phyloP scores from a whole-genome alignment of 2,113 vertebrate species.

The Clinocottus analis region DNA sequence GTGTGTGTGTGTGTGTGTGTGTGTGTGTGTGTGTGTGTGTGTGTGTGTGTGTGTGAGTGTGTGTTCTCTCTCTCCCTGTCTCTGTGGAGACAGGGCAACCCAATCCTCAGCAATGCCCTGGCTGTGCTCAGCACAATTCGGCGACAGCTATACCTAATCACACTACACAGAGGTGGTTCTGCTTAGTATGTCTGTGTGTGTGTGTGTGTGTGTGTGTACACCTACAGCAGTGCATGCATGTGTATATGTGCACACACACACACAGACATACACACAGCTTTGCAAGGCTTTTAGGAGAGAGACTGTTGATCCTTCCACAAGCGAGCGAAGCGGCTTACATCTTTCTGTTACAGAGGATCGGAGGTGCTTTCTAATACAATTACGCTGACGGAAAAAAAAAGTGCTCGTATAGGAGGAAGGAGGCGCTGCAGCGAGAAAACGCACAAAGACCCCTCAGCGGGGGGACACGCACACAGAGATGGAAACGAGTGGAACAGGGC shows the following conservation, averaged over 20 bases:
- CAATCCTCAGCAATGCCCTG: constrained; percentile 81
- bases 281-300: constrained; percentile 76
- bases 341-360: constrained; percentile 76
- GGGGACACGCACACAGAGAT: constrained; percentile 48
- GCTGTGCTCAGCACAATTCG: constrained; percentile 81
- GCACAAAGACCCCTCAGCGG: constrained; percentile 44
- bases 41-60: constrained; percentile 26
- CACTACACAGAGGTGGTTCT: constrained; percentile 74
- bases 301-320: constrained; percentile 77
- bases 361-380: constrained; percentile 81
- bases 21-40: constrained; percentile 39
- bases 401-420: constrained; percentile 59
- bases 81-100: constrained; percentile 78
- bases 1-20: constrained; percentile 37
- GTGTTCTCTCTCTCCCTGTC: constrained; percentile 38
- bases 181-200: constrained; percentile 49
- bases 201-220: constrained; percentile 15
- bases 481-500: constrained; percentile 61
- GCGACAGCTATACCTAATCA: constrained; percentile 80
- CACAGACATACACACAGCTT: constrained; percentile 47
- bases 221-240: constrained; percentile 23
- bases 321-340: constrained; percentile 75
- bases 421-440: constrained; percentile 52
- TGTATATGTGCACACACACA: constrained; percentile 20
- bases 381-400: constrained; percentile 71